Conservation (phyloP, 92 coral and sea anemone genomes). For the Pocillopora meandrina region DNA sequence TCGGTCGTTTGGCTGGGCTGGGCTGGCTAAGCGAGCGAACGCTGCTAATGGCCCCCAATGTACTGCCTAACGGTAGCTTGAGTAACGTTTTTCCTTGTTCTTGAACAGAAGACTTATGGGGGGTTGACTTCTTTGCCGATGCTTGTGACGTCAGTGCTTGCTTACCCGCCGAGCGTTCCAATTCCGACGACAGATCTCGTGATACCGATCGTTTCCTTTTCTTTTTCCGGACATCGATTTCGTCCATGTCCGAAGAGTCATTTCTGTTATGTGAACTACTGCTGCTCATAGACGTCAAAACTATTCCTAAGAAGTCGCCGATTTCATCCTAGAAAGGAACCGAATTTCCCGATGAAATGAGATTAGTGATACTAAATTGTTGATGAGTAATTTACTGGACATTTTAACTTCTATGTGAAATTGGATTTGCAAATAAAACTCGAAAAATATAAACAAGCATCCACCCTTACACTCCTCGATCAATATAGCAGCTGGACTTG, state of each 20-base stretch:
- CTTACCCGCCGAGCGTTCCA: conserved; percentile 47
- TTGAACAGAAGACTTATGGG: conserved; percentile 51
- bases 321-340: conserved; percentile 81
- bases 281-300: conserved; percentile 75
- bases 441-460: too few relatives aligned
- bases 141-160: conserved; percentile 35
- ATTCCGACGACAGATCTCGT: conserved; percentile 72
- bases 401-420: too few relatives aligned
- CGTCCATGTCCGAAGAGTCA: conserved; percentile 93
- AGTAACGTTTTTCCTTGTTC: conserved; percentile 59
- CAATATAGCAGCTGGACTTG: too few relatives aligned
- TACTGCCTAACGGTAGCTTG: conserved; percentile 80
- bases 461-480: too few relatives aligned
- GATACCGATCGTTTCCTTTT: conserved; percentile 89
- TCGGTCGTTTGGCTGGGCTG: conserved; percentile 77
- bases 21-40: conserved; percentile 70
- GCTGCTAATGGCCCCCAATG: conserved; percentile 72
- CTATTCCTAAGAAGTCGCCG: conserved; percentile 94
- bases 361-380: too few relatives aligned
- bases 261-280: conserved; percentile 73
- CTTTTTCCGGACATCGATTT: conserved; percentile 83
- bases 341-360: background rate
- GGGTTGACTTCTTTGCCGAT: conserved; percentile 40
- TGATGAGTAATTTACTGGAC: too few relatives aligned
- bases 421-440: too few relatives aligned